Evolutionary conservation across 2,888 invertebrate genomes (phyloP).

Genomic region (Nymphalis urticae): DNA sequence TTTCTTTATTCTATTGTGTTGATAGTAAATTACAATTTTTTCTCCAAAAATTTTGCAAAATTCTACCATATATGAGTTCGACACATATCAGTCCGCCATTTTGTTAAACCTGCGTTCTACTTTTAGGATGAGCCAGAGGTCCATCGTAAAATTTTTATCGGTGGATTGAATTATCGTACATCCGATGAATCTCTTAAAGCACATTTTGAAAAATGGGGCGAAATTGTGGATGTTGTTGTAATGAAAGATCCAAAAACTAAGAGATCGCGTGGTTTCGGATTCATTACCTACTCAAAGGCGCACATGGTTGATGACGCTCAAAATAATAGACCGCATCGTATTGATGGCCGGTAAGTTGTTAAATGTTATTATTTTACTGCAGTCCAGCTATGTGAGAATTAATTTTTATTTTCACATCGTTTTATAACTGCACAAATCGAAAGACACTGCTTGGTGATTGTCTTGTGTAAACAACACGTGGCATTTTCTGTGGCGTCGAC

Average conservation of each 20-base stretch:
- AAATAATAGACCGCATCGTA: slow-evolving; percentile 92
- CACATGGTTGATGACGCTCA: slow-evolving; percentile 99
- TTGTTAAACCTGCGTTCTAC: slow-evolving; percentile 66
- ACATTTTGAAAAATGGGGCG: slow-evolving; percentile 99
- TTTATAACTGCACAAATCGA: slow-evolving; percentile 68
- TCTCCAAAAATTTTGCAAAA: not conserved
- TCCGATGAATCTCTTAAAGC: slow-evolving; percentile 95
- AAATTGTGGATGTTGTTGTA: slow-evolving; percentile 97
- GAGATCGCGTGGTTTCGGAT: slow-evolving; percentile 98
- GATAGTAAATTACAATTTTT: not conserved
- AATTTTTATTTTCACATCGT: slow-evolving; percentile 66
- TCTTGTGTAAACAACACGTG: slow-evolving; percentile 59
- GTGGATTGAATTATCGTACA: slow-evolving; percentile 96
- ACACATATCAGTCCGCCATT: slow-evolving; percentile 66
- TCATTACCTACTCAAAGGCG: slow-evolving; percentile 96
- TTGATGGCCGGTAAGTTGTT: slow-evolving; percentile 88
- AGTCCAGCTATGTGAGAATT: slow-evolving; percentile 74
- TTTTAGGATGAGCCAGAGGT: slow-evolving; percentile 89
- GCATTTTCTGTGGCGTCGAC: slow-evolving; percentile 76
- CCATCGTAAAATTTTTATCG: slow-evolving; percentile 96
- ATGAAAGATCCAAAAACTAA: slow-evolving; percentile 98
- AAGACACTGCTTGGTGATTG: slow-evolving; percentile 75
- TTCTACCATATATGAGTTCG: slow-evolving; percentile 13
- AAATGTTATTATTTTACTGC: slow-evolving; percentile 46
- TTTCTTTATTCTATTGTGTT: not conserved